Evolutionary conservation across 2,797 vertebrate species (phyloP).

Genomic region (Malacoraja senta): DNA sequence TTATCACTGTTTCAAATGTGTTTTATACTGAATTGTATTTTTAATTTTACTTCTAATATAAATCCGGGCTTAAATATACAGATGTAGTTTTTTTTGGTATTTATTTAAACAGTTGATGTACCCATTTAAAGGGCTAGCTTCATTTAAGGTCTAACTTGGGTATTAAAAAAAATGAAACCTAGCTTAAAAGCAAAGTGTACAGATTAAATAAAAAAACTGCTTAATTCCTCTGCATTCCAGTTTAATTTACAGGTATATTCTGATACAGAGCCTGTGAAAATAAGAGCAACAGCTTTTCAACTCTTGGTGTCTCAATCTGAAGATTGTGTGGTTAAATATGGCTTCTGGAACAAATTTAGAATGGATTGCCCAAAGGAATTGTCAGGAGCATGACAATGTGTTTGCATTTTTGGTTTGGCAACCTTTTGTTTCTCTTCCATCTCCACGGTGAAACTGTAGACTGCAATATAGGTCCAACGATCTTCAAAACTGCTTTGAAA

Average conservation of each 20-base stretch:
- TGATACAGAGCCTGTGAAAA: slow-evolving; percentile 20
- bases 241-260: slow-evolving; percentile 34
- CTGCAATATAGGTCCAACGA: not conserved
- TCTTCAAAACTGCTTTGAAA: slow-evolving; percentile 1
- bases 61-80: not conserved
- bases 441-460: not conserved
- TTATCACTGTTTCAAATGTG: slow-evolving; percentile 17
- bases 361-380: slow-evolving; percentile 4
- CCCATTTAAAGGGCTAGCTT: slow-evolving; percentile 36
- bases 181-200: slow-evolving; percentile 37
- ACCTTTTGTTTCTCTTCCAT: not conserved
- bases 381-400: not conserved
- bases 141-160: slow-evolving; percentile 24
- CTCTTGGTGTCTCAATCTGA: slow-evolving; percentile 3
- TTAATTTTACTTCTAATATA: slow-evolving; percentile 29
- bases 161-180: slow-evolving; percentile 26
- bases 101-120: slow-evolving; percentile 35
- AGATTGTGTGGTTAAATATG: slow-evolving; percentile 21
- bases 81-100: not conserved
- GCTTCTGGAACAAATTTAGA: slow-evolving; percentile 14
- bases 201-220: not conserved
- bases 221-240: slow-evolving; percentile 33
- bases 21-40: slow-evolving; percentile 35
- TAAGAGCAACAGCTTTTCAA: slow-evolving; percentile 19
- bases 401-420: not conserved